A percentile compares a stretch with the other conserved stretches of the same genome.
These are phyloP conservation scores for Sebastiscus tertius DNA, from an alignment of 2,797 vertebrate genomes.

Conservation along the genomic window DNA sequence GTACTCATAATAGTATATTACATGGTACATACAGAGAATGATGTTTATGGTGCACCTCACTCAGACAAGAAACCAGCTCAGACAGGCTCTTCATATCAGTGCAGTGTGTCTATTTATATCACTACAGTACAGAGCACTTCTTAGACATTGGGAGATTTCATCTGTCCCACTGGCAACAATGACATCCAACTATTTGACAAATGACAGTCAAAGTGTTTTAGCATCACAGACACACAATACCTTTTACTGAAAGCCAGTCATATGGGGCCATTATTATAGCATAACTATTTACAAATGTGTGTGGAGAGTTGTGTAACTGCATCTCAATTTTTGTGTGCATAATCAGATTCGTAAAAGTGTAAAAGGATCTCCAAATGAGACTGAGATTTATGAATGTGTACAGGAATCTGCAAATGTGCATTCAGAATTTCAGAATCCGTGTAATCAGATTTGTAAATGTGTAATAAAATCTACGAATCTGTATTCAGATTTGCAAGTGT, in stretches of 20 bases:
- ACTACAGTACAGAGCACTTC: conserved; percentile 15
- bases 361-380: background rate
- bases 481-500: too few species aligned
- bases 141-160: conserved; percentile 3
- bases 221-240: conserved; percentile 59
- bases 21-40: conserved; percentile 19
- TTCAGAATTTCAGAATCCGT: background rate
- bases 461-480: too few species aligned
- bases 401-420: background rate
- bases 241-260: conserved; percentile 66
- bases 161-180: background rate
- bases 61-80: conserved; percentile 32
- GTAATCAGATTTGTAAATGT: background rate
- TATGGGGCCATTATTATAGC: background rate
- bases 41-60: conserved; percentile 20
- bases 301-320: background rate
- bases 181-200: background rate
- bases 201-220: conserved; percentile 34
- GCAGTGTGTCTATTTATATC: conserved; percentile 50
- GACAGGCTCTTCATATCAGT: conserved; percentile 45
- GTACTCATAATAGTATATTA: conserved; percentile 20
- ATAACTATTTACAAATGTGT: background rate
- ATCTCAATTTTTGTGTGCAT: background rate
- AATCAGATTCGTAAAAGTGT: background rate
- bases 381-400: background rate